A percentile compares a stretch with the other conserved stretches of the same genome.
These are phyloP conservation scores for Catharus minimus DNA, from an alignment of 2,113 vertebrate species.

Conservation along the genomic window DNA sequence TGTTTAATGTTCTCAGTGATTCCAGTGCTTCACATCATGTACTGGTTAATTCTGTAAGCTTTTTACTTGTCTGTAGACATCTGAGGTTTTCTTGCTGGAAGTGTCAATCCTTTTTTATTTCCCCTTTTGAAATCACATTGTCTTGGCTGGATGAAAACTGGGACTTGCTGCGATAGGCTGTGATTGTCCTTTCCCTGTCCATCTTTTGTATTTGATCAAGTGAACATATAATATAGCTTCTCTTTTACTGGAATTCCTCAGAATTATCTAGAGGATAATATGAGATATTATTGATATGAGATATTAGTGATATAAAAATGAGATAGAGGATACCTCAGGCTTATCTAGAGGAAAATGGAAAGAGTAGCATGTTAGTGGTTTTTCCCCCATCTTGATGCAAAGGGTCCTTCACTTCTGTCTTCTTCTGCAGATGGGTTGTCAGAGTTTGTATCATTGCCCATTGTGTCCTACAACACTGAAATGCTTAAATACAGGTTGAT, in stretches of 20 bases:
- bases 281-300: too few species aligned
- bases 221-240: neutral
- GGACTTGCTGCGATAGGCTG: neutral
- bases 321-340: neutral
- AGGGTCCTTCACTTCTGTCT: neutral
- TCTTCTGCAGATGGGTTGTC: neutral
- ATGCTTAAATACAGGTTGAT: neutral
- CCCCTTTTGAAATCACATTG: neutral
- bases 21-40: neutral
- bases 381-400: neutral
- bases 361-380: neutral
- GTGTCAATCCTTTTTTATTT: neutral
- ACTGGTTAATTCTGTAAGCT: neutral
- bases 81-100: neutral
- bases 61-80: neutral
- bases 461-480: neutral
- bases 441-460: neutral
- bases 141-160: neutral
- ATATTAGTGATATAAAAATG: too few species aligned
- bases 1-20: neutral
- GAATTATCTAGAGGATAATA: neutral
- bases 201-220: neutral
- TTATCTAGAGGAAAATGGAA: neutral
- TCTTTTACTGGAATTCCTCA: neutral
- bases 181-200: neutral